Conservation (phyloP, 2,113 vertebrate species). For the Rhinichthys klamathensis region DNA sequence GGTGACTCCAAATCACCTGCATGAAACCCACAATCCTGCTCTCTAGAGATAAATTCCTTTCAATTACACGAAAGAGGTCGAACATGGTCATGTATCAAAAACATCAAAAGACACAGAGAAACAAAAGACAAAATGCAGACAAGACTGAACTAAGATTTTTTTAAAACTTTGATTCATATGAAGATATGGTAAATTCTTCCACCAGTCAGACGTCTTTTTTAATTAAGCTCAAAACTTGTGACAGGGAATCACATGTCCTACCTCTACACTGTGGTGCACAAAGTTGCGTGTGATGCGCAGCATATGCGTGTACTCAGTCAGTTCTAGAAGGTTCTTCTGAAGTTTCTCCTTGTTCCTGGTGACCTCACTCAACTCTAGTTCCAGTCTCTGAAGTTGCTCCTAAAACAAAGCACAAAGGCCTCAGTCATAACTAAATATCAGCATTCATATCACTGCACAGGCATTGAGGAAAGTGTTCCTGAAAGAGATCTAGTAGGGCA, state of each 20-base stretch:
- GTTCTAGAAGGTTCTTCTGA: constrained; percentile 88
- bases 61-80: neutral
- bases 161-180: neutral
- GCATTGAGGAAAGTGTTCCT: neutral
- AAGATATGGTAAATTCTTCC: neutral
- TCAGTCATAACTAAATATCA: neutral
- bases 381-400: constrained; percentile 94
- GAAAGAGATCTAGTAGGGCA: neutral
- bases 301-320: constrained; percentile 93
- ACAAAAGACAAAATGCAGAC: neutral
- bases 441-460: neutral
- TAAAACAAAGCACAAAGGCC: constrained; percentile 57
- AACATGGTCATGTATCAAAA: neutral
- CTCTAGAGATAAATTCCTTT: neutral
- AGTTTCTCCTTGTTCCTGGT: constrained; percentile 95
- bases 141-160: neutral
- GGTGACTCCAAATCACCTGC: neutral
- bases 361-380: constrained; percentile 90
- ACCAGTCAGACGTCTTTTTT: neutral
- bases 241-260: constrained; percentile 57
- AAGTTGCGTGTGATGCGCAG: constrained; percentile 86
- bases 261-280: constrained; percentile 81
- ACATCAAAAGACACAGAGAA: neutral
- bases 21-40: neutral
- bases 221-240: neutral